These are phyloP conservation scores for Lordiphosa fenestrarum DNA, from an alignment of 2,888 invertebrate species.

Conservation along the genomic window DNA sequence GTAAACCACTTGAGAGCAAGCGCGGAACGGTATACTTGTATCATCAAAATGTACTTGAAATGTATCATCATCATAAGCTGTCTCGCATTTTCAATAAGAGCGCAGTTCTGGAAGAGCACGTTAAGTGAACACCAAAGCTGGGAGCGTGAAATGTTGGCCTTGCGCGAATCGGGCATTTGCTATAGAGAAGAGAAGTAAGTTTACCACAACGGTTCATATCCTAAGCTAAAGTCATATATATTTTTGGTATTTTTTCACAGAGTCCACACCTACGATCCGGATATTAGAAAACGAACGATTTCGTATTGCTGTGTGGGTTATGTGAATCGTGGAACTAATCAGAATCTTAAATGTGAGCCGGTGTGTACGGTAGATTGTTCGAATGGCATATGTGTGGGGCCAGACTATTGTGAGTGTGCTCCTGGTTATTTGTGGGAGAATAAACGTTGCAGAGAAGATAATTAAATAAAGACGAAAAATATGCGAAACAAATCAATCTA, in stretches of 20 bases:
- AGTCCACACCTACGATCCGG: conserved; percentile 56
- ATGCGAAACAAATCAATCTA: neutral
- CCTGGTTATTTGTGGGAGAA: conserved; percentile 53
- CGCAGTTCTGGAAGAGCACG: conserved; percentile 66
- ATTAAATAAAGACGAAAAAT: neutral
- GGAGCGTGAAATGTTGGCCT: conserved; percentile 56
- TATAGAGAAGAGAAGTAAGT: conserved; percentile 76
- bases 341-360: conserved; percentile 81
- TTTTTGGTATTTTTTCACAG: conserved; percentile 31
- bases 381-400: conserved; percentile 80
- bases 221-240: neutral
- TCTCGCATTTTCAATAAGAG: conserved; percentile 28
- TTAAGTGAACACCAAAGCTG: conserved; percentile 52
- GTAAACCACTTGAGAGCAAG: conserved; percentile 23
- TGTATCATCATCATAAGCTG: conserved; percentile 34
- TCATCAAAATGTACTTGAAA: conserved; percentile 32
- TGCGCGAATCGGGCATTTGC: conserved; percentile 76
- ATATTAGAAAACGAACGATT: conserved; percentile 82
- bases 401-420: conserved; percentile 78
- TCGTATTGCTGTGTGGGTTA: conserved; percentile 88
- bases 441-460: conserved; percentile 38
- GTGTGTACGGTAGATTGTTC: conserved; percentile 80
- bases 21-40: conserved; percentile 3
- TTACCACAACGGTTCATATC: neutral
- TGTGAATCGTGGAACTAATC: conserved; percentile 81